Evolutionary conservation across 2,888 invertebrate genomes (phyloP), one percentile per base, ranked within the genome.

Genomic region (Euplexia lucipara): DNA sequence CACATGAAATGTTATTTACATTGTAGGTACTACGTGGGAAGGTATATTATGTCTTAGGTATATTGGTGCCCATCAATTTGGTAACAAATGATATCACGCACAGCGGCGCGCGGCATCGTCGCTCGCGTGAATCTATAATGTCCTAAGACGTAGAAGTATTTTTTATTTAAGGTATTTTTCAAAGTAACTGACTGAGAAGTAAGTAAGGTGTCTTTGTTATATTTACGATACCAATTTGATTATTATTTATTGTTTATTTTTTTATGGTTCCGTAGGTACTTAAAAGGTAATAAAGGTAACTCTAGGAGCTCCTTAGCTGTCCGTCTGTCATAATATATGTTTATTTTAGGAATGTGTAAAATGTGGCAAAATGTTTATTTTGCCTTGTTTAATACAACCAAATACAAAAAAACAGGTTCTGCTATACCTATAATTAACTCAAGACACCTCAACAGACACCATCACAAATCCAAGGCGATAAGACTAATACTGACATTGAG

Each of bases 21-120:
- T 18, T 26, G 35, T 49, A 61, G 16, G 64, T 67, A 64, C 49
- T 67, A 64, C 49, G 65, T 39, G 73, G 64, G 37, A 9, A 72
- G 18, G 39, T 69, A 66, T 54, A 68, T 67, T 53, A 48, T 74
- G 67, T 37, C 42, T n/a, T n/a, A n/a, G n/a, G 62, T 70, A 53
- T 58, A 70, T 70, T 70, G 70, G 49, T 61, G 76, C 62, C 65
- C 65, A 72, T 73, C 78, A 73, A 73, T 73, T 73, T 72, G 78
- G 42, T 59, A 77, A 63, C 78, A 72, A 80, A 78, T 80, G 54
- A 65, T 60, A 65, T 78, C 81, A 72, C 73, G 81, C 81, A 63
- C 73, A 51, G 39, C 12, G 45, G 71, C 56, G 78, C 64, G 49
- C 62, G 42, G 58, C 61, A 26, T 44, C 58, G 63, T 54, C 37